These are phyloP conservation scores for Chunga burmeisteri DNA, from an alignment of 2,113 vertebrate species.

Conservation along the genomic window DNA sequence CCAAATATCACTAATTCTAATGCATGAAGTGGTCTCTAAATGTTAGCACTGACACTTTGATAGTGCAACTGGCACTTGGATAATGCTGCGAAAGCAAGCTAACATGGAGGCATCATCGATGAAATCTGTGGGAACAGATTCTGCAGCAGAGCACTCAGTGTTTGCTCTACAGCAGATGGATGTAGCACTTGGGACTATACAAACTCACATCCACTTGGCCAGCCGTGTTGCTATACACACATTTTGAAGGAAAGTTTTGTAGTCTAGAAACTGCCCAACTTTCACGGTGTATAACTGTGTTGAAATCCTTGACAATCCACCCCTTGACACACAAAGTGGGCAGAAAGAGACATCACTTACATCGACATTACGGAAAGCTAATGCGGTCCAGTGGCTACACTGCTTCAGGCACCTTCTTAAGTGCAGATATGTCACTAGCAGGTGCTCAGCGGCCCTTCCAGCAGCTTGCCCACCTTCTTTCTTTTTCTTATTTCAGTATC, in stretches of 20 bases:
- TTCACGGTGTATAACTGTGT: rapidly evolving
- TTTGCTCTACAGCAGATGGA: not conserved
- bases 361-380: rapidly evolving
- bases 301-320: not conserved
- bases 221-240: not conserved
- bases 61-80: not conserved
- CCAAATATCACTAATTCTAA: not conserved
- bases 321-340: too few species aligned
- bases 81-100: not conserved
- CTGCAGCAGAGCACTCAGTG: not conserved
- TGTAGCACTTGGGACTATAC: not conserved
- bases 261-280: not conserved
- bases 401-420: not conserved
- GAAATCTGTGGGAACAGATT: not conserved
- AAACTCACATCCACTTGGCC: not conserved
- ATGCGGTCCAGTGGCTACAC: not conserved
- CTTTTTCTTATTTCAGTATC: not conserved
- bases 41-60: not conserved
- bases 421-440: not conserved
- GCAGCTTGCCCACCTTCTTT: not conserved
- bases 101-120: not conserved
- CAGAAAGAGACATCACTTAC: not conserved
- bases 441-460: not conserved
- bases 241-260: not conserved
- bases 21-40: not conserved